Base-by-base conservation (phyloP, 2,888 invertebrate genomes). In the Pilophorus perplexus region DNA sequence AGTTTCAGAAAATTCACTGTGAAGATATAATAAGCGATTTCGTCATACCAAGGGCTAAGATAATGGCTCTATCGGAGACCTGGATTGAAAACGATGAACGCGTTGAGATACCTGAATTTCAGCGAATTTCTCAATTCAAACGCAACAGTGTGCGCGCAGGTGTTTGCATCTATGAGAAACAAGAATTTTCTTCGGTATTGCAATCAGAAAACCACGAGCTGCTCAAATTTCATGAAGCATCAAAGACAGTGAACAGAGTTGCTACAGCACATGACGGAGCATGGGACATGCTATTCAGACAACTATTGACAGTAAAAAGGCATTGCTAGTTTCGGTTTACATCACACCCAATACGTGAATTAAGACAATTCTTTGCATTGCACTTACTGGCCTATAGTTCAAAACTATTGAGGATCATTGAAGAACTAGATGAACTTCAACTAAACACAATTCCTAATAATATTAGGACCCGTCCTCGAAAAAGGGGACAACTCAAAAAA, bases 51-150 rank as follows among this genome's bases (percentile, higher is more conserved):
- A 16, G 22, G 22, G 18, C 22, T 3, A 44, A 44, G 14, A 3
- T 44, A 3, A 44, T 44, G 44, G 44, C 44, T 2, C 12, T 44
- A 44, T 20, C 40, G 3, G 40, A 40, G 3, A 40, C 40, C 12
- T 40, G 40, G 40, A 40, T 40, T n/a, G 40, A 40, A 12, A 40
- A 40, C 12, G 40, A 40, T n/a, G n/a, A n/a, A n/a, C n/a, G n/a
- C n/a, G n/a, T n/a, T n/a, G n/a, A n/a, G n/a, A n/a, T 40, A 12
- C 5, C 4, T 6, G 40, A 16, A 40, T 40, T 6, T 40, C 40
- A 12, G 16, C 12, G 5, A 4, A 40, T 40, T 6, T 6, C 40
- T 5, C 40, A 40, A 40, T 40, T 40, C 40, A 40, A 40, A 12
- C 40, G 40, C 6, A 33, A 33, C 40, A 40, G 16, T 4, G 14